A percentile compares a stretch with the other conserved stretches of the same genome.
Conservation (phyloP, 2,797 vertebrate species). For the Gouania willdenowi region DNA sequence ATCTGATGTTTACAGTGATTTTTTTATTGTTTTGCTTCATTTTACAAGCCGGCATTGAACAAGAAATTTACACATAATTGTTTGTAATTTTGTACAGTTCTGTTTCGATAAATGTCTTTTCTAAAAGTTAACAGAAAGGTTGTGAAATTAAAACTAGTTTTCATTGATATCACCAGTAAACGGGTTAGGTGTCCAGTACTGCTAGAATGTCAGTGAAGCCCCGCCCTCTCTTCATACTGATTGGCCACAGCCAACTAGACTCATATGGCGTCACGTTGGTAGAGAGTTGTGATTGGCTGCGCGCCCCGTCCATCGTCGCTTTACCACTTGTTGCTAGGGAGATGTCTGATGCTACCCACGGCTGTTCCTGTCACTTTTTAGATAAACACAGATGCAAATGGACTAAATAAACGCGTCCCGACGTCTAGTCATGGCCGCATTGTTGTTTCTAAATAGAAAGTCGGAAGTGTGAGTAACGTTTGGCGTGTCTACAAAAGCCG, state of each 20-base stretch:
- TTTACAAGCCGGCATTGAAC: background rate
- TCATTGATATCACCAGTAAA: too few relatives aligned
- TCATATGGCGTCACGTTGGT: conserved; percentile 36
- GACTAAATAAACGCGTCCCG: too few relatives aligned
- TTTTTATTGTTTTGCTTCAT: conserved; percentile 10
- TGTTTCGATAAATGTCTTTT: conserved; percentile 38
- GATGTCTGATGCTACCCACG: conserved; percentile 66
- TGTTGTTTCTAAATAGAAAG: too few relatives aligned
- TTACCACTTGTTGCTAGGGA: conserved; percentile 84
- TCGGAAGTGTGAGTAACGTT: background rate
- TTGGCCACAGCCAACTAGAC: conserved; percentile 56
- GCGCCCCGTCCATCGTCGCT: conserved; percentile 44
- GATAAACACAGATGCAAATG: conserved; percentile 7
- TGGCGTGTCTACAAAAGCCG: conserved; percentile 8
- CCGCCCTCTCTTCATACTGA: conserved; percentile 39
- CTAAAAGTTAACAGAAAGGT: conserved; percentile 17
- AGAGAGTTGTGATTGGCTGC: conserved; percentile 30
- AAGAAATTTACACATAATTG: too few relatives aligned
- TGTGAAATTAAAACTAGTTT: too few relatives aligned
- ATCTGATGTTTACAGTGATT: conserved; percentile 15
- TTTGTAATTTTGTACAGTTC: background rate
- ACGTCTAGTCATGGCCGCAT: too few relatives aligned
- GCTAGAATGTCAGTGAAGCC: conserved; percentile 24
- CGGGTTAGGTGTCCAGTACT: conserved; percentile 33
- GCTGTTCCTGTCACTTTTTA: conserved; percentile 37